Conservation (phyloP, 2,797 vertebrate species). For the Poliocrania exsul region DNA sequence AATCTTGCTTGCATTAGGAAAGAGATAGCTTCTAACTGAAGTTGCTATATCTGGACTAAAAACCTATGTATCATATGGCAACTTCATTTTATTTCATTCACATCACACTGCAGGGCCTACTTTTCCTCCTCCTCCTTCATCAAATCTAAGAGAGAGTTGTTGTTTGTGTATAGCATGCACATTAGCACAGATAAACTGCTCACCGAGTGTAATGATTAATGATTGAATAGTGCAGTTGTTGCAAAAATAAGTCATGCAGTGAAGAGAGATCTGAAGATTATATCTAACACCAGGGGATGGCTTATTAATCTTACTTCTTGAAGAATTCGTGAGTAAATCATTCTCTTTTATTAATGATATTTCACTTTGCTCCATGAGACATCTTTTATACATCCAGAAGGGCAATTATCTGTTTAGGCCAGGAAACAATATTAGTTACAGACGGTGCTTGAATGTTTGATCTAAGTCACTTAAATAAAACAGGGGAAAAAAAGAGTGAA, state of each 20-base stretch:
- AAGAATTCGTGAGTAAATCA: conserved; percentile 97
- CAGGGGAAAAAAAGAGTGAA: background rate
- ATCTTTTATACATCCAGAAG: conserved; percentile 99
- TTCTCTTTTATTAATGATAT: conserved; percentile 96
- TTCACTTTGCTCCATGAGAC: conserved; percentile 93
- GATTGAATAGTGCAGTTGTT: conserved; percentile 79
- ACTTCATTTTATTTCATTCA: conserved; percentile 21
- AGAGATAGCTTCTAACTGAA: conserved; percentile 12
- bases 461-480: conserved; percentile 54
- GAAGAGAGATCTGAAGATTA: conserved; percentile 84
- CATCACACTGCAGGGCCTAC: background rate
- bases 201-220: conserved; percentile 76
- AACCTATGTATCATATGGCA: background rate
- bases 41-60: conserved; percentile 18
- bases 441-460: conserved; percentile 62
- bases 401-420: conserved; percentile 99
- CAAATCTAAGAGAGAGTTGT: conserved; percentile 59
- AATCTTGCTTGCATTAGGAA: conserved; percentile 35
- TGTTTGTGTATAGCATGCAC: conserved; percentile 72
- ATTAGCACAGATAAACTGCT: conserved; percentile 79
- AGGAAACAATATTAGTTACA: conserved; percentile 89
- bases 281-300: conserved; percentile 90
- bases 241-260: conserved; percentile 79
- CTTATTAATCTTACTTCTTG: conserved; percentile 96
- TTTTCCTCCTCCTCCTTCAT: conserved; percentile 25